Evolutionary conservation across 2,797 vertebrate genomes (phyloP).

Genomic region (Kryptopterus vitreolus): DNA sequence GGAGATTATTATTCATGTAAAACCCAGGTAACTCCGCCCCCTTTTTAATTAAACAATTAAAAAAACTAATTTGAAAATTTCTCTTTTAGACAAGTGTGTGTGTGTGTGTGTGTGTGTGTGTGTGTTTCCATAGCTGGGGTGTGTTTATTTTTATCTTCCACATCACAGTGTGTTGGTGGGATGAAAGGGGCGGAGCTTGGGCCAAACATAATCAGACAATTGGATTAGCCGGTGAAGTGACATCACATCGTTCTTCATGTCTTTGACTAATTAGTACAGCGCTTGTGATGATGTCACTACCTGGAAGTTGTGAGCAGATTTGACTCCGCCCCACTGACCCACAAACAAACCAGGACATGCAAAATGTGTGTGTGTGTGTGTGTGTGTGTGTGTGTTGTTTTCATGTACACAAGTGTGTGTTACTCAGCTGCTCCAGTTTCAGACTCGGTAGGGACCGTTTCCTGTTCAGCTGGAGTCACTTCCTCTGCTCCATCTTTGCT

Average conservation of each 20-base stretch:
- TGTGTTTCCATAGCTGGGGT: not conserved
- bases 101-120: not conserved
- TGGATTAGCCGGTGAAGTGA: not conserved
- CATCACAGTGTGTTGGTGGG: not conserved
- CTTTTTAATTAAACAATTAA: slow-evolving; percentile 18
- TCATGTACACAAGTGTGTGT: slow-evolving; percentile 43
- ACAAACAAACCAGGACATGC: not conserved
- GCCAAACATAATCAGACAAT: not conserved
- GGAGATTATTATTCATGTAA: not conserved
- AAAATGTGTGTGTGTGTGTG: not conserved
- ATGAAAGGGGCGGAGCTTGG: not conserved
- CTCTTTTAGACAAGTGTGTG: slow-evolving; percentile 79
- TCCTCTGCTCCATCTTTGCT: slow-evolving; percentile 78
- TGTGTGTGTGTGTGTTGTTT: not conserved
- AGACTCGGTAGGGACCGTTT: slow-evolving; percentile 71
- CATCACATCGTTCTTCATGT: not conserved
- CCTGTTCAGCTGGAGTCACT: slow-evolving; percentile 75
- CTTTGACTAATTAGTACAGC: not conserved
- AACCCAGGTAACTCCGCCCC: not conserved
- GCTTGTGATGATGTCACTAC: not conserved
- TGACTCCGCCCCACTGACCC: not conserved
- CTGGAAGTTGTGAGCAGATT: not conserved
- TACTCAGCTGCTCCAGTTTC: slow-evolving; percentile 74
- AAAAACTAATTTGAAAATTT: slow-evolving; percentile 78
- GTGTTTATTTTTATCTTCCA: not conserved